phyloP scores from a whole-genome alignment of 92 coral and sea anemone species.

The Zoanthus gigantus region DNA sequence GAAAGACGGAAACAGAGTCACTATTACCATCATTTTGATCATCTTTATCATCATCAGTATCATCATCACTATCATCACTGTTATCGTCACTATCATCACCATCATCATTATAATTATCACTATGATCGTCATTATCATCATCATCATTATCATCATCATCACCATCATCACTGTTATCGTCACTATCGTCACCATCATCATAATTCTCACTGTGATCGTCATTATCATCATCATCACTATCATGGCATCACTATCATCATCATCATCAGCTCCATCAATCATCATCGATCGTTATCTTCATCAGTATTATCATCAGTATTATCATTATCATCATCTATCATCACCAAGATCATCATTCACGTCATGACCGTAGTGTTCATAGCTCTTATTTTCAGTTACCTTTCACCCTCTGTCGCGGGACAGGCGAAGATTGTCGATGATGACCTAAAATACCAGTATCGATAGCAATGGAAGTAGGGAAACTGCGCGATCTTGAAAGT shows the following conservation, averaged over 20 bases:
- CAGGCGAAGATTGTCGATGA: not conserved
- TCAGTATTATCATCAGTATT: not conserved
- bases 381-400: no score
- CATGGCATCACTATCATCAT: not conserved
- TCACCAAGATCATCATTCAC: no score
- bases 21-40: not conserved
- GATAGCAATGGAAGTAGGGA: not conserved
- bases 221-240: not conserved
- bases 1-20: not conserved
- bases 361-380: no score
- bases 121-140: not conserved
- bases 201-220: not conserved
- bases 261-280: no score
- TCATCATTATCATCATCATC: no score
- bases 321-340: no score
- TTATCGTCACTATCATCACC: not conserved
- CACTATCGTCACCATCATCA: not conserved
- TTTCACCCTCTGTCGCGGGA: not conserved
- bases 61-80: not conserved
- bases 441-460: not conserved
- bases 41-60: not conserved
- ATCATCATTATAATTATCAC: not conserved
- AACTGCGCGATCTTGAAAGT: constrained; percentile 16
- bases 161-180: no score
- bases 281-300: not conserved